Evolutionary conservation across 2,113 vertebrate species (phyloP), one percentile per base, ranked within the genome.

Genomic region (Athene noctua): DNA sequence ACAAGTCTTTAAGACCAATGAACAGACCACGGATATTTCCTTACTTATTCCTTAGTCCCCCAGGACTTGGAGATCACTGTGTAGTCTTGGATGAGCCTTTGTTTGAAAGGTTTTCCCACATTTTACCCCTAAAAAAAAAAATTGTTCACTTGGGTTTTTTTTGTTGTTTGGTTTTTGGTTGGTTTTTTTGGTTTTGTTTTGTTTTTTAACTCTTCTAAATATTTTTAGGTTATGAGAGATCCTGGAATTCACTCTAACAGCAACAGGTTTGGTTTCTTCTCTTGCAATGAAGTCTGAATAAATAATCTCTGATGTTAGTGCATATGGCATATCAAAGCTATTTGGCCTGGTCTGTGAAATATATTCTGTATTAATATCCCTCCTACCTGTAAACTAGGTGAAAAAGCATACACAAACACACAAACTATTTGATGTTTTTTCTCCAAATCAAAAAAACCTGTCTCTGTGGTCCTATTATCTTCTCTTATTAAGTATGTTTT

Each of bases 401-500:
- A 61, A 91, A 95, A 97, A 90, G 34, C 81, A 84, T 63, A 21
- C 30, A 94, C 68, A 92, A 92, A 61, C 79, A 83, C 82, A 51
- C 15, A 46, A 78, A 55, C 38, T 51, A 83, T 86, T 42, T 83
- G 71, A 93, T 88, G 81, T 68, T 75, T 86, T 88, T 78, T 78
- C 82, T 78, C 61, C 5, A 12, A 74, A 72, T 81, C 23, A 92
- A 65, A 92, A 77, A 79, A 51, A 66, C 5, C n/a, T 46, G 51
- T 80, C 73, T 92, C 86, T 44, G 4, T 15, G 90, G 93, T 54
- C 95, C 94, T 92, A 81, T 97, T 96, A 94, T 94, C 95, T 97
- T 68, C 66, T 94, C 81, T 97, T 96, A 96, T 92, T 90, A 94
- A 84, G 75, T 58, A 38, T 89, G 80, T 96, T 96, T 97, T 96